Conservation (phyloP, 2,888 invertebrate genomes). For the Crepidodera aurea region DNA sequence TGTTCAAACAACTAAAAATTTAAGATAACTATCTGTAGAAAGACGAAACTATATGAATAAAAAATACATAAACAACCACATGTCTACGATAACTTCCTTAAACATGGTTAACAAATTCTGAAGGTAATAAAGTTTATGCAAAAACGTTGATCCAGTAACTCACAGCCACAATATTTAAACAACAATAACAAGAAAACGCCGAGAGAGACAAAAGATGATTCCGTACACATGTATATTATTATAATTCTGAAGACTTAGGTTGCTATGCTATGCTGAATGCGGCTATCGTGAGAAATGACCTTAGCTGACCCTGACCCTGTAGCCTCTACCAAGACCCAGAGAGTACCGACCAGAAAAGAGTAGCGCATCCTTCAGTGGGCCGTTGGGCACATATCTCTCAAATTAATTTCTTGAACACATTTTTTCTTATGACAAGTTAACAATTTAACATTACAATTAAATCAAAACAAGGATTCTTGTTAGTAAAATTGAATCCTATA, state of each 20-base stretch:
- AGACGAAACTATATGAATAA: too few species aligned
- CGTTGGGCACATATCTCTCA: background rate
- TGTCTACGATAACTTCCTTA: too few species aligned
- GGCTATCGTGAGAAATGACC: conserved; percentile 64
- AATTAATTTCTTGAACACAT: too few species aligned
- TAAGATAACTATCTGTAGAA: too few species aligned
- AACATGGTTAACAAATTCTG: background rate
- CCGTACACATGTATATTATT: conserved; percentile 45
- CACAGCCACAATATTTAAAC: conserved; percentile 1
- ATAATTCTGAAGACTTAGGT: conserved; percentile 59
- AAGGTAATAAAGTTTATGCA: background rate
- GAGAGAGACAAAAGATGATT: conserved; percentile 26
- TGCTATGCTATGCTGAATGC: conserved; percentile 61
- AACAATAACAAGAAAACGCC: background rate
- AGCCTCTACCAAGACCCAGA: conserved; percentile 47
- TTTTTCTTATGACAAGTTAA: too few species aligned
- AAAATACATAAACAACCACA: too few species aligned
- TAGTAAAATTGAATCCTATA: too few species aligned
- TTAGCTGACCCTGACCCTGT: conserved; percentile 64
- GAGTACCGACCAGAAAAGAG: conserved; percentile 34
- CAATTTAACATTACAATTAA: too few species aligned
- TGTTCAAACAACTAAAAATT: too few species aligned
- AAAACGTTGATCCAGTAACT: conserved; percentile 23
- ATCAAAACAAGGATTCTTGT: too few species aligned
- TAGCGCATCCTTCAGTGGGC: background rate